Evolutionary conservation across 2,113 vertebrate genomes (phyloP).

Genomic region (Herpetotheres cachinnans): DNA sequence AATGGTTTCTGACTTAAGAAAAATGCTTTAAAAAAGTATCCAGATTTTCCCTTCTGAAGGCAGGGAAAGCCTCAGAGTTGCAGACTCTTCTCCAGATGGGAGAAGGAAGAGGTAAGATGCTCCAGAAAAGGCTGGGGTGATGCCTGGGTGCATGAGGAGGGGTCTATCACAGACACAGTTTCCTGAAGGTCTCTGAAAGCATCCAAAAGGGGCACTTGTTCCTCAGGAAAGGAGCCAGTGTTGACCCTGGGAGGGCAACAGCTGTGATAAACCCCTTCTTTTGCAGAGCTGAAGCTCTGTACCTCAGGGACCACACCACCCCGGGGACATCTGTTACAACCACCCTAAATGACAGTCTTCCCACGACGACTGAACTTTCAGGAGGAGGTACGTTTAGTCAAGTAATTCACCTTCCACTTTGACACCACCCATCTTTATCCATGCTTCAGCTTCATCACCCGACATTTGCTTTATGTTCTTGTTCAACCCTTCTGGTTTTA

Average conservation of each 20-base stretch:
- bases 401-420: neutral
- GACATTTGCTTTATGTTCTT: neutral
- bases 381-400: neutral
- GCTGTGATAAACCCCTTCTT: neutral
- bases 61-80: neutral
- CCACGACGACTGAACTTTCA: neutral
- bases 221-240: neutral
- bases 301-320: neutral
- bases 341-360: neutral
- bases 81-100: neutral
- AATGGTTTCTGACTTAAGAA: neutral
- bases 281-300: neutral
- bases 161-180: neutral
- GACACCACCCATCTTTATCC: neutral
- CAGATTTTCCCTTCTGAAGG: neutral
- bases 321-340: neutral
- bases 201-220: neutral
- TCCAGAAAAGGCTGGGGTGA: neutral
- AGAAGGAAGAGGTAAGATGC: neutral
- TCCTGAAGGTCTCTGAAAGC: neutral
- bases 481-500: neutral
- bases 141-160: neutral
- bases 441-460: neutral
- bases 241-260: neutral
- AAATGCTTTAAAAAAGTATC: neutral